phyloP scores from a whole-genome alignment of 1,140 invertebrate genomes.

The Pseudomyrmex pallidus region DNA sequence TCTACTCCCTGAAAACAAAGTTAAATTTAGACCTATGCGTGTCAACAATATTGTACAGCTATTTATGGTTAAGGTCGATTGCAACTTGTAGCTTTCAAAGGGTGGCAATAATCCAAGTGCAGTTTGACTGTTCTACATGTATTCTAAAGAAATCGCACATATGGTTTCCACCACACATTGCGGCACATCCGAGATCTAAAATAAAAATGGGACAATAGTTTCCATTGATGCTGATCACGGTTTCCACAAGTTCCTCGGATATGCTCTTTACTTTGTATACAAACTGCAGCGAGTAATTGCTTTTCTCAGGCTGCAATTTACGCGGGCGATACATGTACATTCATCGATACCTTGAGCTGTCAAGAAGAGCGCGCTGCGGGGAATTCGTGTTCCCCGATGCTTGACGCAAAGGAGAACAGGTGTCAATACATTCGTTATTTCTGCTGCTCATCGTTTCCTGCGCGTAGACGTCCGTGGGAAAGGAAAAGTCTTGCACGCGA shows the following conservation, averaged over 20 bases:
- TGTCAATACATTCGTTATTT: constrained; percentile 64
- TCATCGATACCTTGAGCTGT: constrained; percentile 46
- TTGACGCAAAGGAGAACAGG: constrained; percentile 62
- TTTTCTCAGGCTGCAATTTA: constrained; percentile 29
- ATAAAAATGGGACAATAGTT: constrained; percentile 23
- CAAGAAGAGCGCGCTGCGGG: constrained; percentile 23
- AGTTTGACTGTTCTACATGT: neutral
- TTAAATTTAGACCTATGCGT: no score
- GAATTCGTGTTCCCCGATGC: constrained; percentile 57
- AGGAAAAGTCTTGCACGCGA: constrained; percentile 60
- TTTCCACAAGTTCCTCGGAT: constrained; percentile 21
- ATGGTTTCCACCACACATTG: neutral
- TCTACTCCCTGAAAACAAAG: no score
- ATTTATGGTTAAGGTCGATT: neutral
- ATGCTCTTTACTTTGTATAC: constrained; percentile 24
- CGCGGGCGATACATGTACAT: neutral
- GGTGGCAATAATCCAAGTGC: neutral
- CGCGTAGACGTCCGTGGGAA: constrained; percentile 51
- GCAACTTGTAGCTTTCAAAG: neutral
- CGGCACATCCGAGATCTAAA: constrained; percentile 20
- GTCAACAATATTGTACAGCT: no score
- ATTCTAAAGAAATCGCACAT: constrained; percentile 35
- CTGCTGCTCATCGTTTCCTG: constrained; percentile 52
- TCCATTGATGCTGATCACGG: constrained; percentile 21
- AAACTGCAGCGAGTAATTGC: constrained; percentile 37